Percentiles rank a stretch among this genome's conserved stretches.
Evolutionary conservation across 2,888 invertebrate genomes (phyloP).

Genomic region (Silvanus unidentatus): DNA sequence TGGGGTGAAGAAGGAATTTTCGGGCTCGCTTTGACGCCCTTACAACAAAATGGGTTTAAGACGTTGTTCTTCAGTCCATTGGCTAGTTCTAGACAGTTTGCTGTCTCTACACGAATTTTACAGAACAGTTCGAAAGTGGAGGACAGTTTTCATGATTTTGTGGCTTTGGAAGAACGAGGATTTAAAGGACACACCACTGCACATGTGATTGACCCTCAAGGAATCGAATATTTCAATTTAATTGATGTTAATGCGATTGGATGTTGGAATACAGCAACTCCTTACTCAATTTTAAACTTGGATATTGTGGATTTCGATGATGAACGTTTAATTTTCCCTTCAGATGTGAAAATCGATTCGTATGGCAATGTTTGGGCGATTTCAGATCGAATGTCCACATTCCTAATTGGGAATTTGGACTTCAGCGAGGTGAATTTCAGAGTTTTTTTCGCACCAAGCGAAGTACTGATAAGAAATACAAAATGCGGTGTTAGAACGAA

Average conservation of each 20-base stretch:
- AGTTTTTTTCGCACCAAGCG: slow-evolving; percentile 65
- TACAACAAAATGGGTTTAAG: slow-evolving; percentile 61
- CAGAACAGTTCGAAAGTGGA: slow-evolving; percentile 60
- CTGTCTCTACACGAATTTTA: slow-evolving; percentile 68
- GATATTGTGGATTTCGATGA: slow-evolving; percentile 71
- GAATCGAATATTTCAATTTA: slow-evolving; percentile 56
- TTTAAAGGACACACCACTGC: slow-evolving; percentile 65
- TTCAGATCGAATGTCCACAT: slow-evolving; percentile 77
- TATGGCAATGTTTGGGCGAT: slow-evolving; percentile 71
- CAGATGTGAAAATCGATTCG: slow-evolving; percentile 57
- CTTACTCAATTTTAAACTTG: slow-evolving; percentile 56
- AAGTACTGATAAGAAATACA: slow-evolving; percentile 61
- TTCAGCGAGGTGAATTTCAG: slow-evolving; percentile 74
- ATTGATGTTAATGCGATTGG: slow-evolving; percentile 78
- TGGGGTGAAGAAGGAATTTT: slow-evolving; percentile 78
- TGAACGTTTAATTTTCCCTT: slow-evolving; percentile 69
- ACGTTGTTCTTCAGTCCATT: slow-evolving; percentile 74
- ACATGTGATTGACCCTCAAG: slow-evolving; percentile 67
- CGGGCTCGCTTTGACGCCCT: slow-evolving; percentile 67
- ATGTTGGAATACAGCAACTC: slow-evolving; percentile 69
- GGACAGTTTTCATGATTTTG: slow-evolving; percentile 67
- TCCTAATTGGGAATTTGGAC: slow-evolving; percentile 60
- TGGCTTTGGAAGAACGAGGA: slow-evolving; percentile 60
- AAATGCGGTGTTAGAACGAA: slow-evolving; percentile 54
- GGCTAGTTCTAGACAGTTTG: slow-evolving; percentile 71